Evolutionary conservation across 2,797 vertebrate genomes (phyloP).

Genomic region (Tadarida brasiliensis): DNA sequence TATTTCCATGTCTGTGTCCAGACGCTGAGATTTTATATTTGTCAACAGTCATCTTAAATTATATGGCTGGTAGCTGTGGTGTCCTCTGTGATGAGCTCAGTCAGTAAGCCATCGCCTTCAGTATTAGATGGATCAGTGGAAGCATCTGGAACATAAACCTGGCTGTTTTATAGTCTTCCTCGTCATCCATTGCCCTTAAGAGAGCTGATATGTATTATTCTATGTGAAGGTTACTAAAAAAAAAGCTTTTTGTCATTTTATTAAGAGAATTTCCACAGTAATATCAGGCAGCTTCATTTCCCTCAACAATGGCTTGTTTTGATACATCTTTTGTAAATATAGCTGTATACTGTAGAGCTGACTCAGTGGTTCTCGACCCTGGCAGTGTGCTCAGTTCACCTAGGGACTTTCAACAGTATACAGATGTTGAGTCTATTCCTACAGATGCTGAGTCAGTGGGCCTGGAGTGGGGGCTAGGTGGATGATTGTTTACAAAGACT

Average conservation of each 20-base stretch:
- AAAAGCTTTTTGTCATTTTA: slow-evolving; percentile 66
- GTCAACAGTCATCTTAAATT: slow-evolving; percentile 27
- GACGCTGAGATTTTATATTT: slow-evolving; percentile 42
- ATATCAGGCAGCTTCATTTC: slow-evolving; percentile 60
- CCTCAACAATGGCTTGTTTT: slow-evolving; percentile 65
- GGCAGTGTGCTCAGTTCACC: slow-evolving; percentile 32
- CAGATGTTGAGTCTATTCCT: neutral
- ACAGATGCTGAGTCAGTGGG: neutral
- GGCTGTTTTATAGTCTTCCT: slow-evolving; percentile 10
- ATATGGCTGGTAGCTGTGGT: slow-evolving; percentile 6
- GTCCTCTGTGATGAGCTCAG: neutral
- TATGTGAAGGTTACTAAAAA: slow-evolving; percentile 54
- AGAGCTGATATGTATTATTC: slow-evolving; percentile 49
- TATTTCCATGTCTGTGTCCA: slow-evolving; percentile 70
- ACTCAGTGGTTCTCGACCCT: slow-evolving; percentile 31
- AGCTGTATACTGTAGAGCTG: slow-evolving; percentile 36
- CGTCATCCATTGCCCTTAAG: slow-evolving; percentile 12
- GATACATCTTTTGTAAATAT: slow-evolving; percentile 66
- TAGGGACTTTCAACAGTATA: slow-evolving; percentile 36
- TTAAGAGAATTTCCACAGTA: slow-evolving; percentile 66
- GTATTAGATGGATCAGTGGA: slow-evolving; percentile 1
- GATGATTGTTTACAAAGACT: slow-evolving; percentile 32
- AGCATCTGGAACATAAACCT: slow-evolving; percentile 14
- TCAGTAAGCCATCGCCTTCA: slow-evolving; percentile 47
- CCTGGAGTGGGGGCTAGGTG: neutral